phyloP scores from a whole-genome alignment of 2,888 invertebrate species.

The Glaucopsyche alexis region DNA sequence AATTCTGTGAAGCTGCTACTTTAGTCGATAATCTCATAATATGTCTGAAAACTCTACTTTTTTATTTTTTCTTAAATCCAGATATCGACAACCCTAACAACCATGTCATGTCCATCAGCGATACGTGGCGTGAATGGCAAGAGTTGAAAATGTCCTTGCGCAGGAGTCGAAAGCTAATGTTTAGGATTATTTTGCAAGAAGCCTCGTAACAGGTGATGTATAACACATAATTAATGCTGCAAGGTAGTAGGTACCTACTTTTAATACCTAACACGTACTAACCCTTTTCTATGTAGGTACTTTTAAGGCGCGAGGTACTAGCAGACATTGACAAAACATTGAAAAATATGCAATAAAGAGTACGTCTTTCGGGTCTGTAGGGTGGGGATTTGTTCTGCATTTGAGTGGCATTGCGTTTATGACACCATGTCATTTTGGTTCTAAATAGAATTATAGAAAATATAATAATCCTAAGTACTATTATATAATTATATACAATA shows the following conservation, averaged over 20 bases:
- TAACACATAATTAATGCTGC: slow-evolving; percentile 49
- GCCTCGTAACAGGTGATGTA: slow-evolving; percentile 57
- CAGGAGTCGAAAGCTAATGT: slow-evolving; percentile 57
- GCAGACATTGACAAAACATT: neutral
- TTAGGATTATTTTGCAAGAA: slow-evolving; percentile 64
- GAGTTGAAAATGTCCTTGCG: slow-evolving; percentile 67
- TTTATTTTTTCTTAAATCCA: no score
- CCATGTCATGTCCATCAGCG: neutral
- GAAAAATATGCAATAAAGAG: neutral
- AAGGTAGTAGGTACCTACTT: neutral
- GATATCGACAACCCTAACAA: neutral
- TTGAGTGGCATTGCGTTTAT: no score
- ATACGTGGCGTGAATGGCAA: slow-evolving; percentile 38
- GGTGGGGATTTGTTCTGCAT: no score
- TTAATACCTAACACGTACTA: slow-evolving; percentile 22
- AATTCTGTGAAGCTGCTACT: no score
- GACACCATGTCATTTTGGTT: no score
- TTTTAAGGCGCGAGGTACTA: neutral
- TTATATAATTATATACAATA: no score
- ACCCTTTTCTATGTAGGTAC: slow-evolving; percentile 13
- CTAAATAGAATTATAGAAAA: no score
- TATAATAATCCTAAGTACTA: no score
- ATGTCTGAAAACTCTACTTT: no score
- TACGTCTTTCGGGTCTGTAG: no score
- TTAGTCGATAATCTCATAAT: no score